A percentile compares a stretch with the other conserved stretches of the same genome.
These are phyloP conservation scores for Catharus ustulatus DNA, from an alignment of 2,797 vertebrate genomes.

Conservation along the genomic window DNA sequence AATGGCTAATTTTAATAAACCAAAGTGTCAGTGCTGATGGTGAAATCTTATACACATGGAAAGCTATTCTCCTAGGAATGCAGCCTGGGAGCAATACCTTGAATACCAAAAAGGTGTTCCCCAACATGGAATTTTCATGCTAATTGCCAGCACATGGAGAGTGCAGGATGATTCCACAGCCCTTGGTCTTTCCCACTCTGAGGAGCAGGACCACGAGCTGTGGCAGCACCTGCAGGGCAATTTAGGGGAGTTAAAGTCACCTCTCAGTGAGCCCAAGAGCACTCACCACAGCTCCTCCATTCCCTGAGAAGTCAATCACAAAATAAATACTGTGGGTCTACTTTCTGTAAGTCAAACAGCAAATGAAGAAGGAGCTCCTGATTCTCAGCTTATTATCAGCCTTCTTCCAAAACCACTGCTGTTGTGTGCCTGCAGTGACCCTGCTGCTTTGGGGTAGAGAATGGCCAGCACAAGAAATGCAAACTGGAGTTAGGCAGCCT, in stretches of 20 bases:
- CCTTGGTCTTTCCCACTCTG: neutral
- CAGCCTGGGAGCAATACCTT: neutral
- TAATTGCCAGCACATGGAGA: neutral
- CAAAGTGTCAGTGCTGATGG: neutral
- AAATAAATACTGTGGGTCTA: neutral
- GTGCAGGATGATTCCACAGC: neutral
- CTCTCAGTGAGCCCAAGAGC: neutral
- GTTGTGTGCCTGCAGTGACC: fast-evolving
- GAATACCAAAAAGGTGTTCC: neutral
- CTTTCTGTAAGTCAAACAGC: neutral
- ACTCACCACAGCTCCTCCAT: neutral
- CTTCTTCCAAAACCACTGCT: fast-evolving
- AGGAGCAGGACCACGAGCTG: neutral
- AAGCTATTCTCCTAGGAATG: neutral
- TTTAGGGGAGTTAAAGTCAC: neutral
- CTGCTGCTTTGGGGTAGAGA: neutral
- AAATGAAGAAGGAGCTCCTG: neutral
- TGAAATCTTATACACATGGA: neutral
- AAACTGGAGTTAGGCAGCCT: neutral
- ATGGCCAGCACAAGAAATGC: neutral
- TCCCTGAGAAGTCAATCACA: neutral
- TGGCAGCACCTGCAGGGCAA: neutral
- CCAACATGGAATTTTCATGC: neutral
- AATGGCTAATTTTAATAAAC: conserved; percentile 43
- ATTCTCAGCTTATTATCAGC: neutral